Evolutionary conservation across 2,113 vertebrate species (phyloP).

Genomic region (Grammomys dolichurus): DNA sequence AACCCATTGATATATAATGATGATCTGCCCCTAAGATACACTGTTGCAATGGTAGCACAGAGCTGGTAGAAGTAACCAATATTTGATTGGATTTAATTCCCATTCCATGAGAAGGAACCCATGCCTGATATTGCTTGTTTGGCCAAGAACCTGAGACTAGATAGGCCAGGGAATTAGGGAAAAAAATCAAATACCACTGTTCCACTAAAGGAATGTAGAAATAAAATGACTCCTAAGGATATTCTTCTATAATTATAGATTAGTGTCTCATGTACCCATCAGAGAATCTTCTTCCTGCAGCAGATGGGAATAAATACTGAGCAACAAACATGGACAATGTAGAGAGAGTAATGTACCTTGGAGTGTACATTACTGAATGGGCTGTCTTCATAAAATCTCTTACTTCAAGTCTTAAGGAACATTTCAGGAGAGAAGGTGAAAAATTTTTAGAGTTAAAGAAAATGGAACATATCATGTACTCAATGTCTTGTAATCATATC

Average conservation of each 20-base stretch:
- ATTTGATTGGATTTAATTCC: neutral
- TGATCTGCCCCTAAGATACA: neutral
- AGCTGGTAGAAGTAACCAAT: neutral
- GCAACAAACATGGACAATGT: neutral
- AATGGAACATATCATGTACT: neutral
- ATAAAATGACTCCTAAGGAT: neutral
- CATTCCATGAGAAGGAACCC: neutral
- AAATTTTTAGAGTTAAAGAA: neutral
- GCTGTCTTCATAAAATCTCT: neutral
- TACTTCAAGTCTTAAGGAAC: neutral
- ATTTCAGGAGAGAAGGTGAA: neutral
- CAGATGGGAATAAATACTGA: neutral
- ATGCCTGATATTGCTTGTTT: no score
- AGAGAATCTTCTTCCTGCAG: neutral
- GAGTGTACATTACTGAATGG: neutral
- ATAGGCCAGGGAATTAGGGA: neutral
- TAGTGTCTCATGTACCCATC: neutral
- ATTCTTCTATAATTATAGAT: neutral
- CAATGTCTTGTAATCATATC: neutral
- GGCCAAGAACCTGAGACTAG: neutral
- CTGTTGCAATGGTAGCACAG: neutral
- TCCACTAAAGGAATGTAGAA: neutral
- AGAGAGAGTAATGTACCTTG: neutral
- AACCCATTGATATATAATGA: neutral
- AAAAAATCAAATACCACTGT: neutral